Percentiles rank a stretch among this genome's conserved stretches.
phyloP scores from a whole-genome alignment of 92 coral and sea anemone species.

The Epizoanthus illoricatus region DNA sequence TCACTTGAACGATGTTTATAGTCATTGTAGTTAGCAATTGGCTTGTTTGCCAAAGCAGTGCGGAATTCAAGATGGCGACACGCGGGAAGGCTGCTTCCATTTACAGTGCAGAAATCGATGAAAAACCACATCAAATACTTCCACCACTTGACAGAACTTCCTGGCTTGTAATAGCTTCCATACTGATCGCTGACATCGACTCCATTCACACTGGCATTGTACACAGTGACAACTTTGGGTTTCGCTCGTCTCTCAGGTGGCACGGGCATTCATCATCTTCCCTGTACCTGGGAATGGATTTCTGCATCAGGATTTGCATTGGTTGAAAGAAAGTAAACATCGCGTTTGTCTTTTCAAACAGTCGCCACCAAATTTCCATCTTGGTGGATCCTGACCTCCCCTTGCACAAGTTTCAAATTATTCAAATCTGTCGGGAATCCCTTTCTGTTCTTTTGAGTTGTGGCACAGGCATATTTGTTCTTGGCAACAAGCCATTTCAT shows the following conservation, averaged over 20 bases:
- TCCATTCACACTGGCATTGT: constrained; percentile 29
- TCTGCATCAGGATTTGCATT: background rate
- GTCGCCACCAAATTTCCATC: constrained; percentile 19
- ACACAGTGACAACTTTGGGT: constrained; percentile 3
- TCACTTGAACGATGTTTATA: constrained; percentile 24
- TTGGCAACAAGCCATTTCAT: constrained; percentile 11
- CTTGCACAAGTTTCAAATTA: constrained; percentile 8
- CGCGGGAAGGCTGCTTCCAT: constrained; percentile 23
- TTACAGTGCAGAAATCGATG: constrained; percentile 46
- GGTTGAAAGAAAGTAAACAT: constrained; percentile 4
- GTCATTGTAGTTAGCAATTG: constrained; percentile 40
- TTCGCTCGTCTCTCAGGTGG: constrained; percentile 11
- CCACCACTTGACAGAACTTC: constrained; percentile 49
- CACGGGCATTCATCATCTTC: constrained; percentile 2
- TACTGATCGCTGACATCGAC: constrained; percentile 39
- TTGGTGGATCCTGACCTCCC: constrained; percentile 13
- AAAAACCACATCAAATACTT: constrained; percentile 52
- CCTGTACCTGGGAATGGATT: constrained; percentile 1
- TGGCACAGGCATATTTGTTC: constrained; percentile 12
- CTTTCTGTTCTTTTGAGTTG: constrained; percentile 20
- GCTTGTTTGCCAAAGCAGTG: constrained; percentile 16
- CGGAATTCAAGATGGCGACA: constrained; percentile 45
- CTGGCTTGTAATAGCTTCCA: constrained; percentile 41
- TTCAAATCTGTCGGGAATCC: constrained; percentile 27
- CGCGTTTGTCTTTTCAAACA: constrained; percentile 8